These are phyloP conservation scores for Mellilla xanthometata DNA, from an alignment of 2,888 invertebrate genomes.

Conservation along the genomic window DNA sequence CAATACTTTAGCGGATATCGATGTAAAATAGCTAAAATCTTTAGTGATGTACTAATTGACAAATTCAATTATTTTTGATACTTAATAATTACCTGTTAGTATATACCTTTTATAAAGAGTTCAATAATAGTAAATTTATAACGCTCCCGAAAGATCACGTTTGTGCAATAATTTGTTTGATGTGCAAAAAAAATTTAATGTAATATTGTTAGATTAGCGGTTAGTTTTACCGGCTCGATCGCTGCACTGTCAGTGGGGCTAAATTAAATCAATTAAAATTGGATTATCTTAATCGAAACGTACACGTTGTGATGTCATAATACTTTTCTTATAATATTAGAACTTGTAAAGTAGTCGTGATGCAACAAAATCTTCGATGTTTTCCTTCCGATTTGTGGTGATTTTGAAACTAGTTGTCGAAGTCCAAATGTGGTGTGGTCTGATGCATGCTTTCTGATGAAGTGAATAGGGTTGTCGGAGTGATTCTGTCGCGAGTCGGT, in stretches of 20 bases:
- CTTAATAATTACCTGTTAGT: constrained; percentile 57
- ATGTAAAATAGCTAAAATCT: constrained; percentile 48
- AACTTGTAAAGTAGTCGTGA: constrained; percentile 2
- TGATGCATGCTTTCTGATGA: constrained; percentile 32
- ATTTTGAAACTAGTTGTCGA: constrained; percentile 6
- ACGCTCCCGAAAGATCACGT: constrained; percentile 49
- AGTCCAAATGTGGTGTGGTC: constrained; percentile 30
- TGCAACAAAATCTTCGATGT: background rate
- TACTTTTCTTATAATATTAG: background rate
- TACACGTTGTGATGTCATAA: constrained; percentile 3
- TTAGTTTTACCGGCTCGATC: constrained; percentile 9
- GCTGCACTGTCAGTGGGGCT: constrained; percentile 10
- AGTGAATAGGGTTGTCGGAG: constrained; percentile 41
- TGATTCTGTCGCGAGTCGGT: no score
- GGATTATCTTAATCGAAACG: constrained; percentile 1
- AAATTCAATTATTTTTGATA: constrained; percentile 69
- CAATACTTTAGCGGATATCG: constrained; percentile 45
- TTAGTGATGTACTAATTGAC: constrained; percentile 44
- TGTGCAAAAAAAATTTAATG: no score
- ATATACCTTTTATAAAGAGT: constrained; percentile 42
- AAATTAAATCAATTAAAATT: background rate
- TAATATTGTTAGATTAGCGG: constrained; percentile 39
- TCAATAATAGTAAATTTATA: constrained; percentile 44
- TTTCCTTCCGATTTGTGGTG: constrained; percentile 11
- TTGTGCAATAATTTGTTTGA: constrained; percentile 45